phyloP scores from a whole-genome alignment of 1,140 invertebrate species.

The Anastatus disparis region DNA sequence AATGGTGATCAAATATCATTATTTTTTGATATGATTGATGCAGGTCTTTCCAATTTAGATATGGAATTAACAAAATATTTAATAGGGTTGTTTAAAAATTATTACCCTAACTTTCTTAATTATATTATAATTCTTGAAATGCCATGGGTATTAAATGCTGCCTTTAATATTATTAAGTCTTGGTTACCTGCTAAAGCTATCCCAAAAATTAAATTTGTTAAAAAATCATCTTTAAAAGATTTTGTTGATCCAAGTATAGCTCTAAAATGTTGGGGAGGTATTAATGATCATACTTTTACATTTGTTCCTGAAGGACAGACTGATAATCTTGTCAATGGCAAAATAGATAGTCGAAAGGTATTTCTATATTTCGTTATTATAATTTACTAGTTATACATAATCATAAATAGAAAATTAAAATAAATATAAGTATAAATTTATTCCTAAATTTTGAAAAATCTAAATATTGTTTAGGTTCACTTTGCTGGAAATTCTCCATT shows the following conservation, averaged over 20 bases:
- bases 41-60: conserved; percentile 88
- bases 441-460: conserved; percentile 20
- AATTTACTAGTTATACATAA: background rate
- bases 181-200: conserved; percentile 89
- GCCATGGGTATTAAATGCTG: conserved; percentile 93
- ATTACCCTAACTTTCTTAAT: conserved; percentile 91
- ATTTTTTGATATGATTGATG: conserved; percentile 90
- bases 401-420: background rate
- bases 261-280: conserved; percentile 85
- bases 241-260: conserved; percentile 81
- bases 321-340: conserved; percentile 59
- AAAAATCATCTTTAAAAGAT: conserved; percentile 80
- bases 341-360: conserved; percentile 70
- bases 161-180: conserved; percentile 92
- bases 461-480: conserved; percentile 65
- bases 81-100: conserved; percentile 86
- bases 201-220: conserved; percentile 89
- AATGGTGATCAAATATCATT: conserved; percentile 83
- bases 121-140: conserved; percentile 94
- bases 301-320: conserved; percentile 74
- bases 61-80: conserved; percentile 88
- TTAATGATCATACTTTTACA: conserved; percentile 78
- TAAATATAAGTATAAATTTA: conserved; percentile 5
- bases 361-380: background rate
- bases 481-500: conserved; percentile 66